Percentiles rank a stretch among this genome's conserved stretches.
phyloP scores from a whole-genome alignment of 2,113 vertebrate genomes.

The Phainopepla nitens region DNA sequence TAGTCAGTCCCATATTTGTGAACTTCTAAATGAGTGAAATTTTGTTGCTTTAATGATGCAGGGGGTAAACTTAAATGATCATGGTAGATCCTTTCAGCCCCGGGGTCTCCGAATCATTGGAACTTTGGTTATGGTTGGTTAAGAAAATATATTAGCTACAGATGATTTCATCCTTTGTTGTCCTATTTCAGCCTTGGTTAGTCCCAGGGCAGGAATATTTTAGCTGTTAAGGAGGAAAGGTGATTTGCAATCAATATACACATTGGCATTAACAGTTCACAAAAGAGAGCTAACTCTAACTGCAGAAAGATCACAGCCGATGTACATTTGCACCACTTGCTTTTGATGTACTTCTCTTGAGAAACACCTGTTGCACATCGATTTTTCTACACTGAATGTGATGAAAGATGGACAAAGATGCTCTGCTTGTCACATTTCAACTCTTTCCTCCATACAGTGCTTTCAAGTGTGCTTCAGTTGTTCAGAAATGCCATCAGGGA shows the following conservation, averaged over 20 bases:
- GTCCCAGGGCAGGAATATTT: not conserved
- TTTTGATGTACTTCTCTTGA: not conserved
- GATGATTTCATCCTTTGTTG: not conserved
- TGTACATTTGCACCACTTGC: rapidly evolving
- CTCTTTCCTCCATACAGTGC: not conserved
- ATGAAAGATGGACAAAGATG: not conserved
- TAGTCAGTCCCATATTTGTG: no score
- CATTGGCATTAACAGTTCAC: not conserved
- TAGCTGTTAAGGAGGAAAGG: not conserved
- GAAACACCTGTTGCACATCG: not conserved
- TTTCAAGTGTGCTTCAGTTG: not conserved
- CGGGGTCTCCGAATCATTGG: not conserved
- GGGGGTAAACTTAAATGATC: not conserved
- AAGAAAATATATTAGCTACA: not conserved
- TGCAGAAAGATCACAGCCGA: not conserved
- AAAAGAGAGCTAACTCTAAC: not conserved
- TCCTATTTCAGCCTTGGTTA: not conserved
- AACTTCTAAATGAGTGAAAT: not conserved
- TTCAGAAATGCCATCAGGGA: not conserved
- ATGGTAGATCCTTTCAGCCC: not conserved
- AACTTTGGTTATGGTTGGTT: not conserved
- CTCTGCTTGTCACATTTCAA: not conserved
- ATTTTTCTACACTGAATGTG: not conserved
- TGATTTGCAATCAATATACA: not conserved
- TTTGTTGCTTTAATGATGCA: not conserved